Conservation (phyloP, 2,888 invertebrate genomes). For the Agrochola macilenta region DNA sequence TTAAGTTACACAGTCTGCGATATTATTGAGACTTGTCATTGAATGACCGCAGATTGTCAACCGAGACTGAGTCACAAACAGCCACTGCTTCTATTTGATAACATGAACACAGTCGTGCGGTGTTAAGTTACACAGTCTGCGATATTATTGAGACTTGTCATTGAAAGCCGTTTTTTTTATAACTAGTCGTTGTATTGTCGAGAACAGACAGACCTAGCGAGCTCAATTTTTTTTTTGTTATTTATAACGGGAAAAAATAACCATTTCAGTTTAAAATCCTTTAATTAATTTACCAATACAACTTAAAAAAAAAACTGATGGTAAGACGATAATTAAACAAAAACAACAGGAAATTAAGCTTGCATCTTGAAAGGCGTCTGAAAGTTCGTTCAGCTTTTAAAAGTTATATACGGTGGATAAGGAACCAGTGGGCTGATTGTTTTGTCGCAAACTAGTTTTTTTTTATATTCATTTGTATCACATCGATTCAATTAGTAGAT, state of each 20-base stretch:
- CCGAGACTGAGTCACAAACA: background rate
- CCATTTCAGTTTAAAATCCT: no score
- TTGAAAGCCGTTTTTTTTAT: background rate
- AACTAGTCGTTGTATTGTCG: no score
- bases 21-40: background rate
- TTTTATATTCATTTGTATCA: background rate
- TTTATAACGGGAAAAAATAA: no score
- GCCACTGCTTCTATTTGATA: background rate
- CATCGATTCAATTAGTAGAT: no score
- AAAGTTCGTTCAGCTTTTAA: background rate
- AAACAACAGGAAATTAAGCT: constrained; percentile 2
- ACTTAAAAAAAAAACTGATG: no score
- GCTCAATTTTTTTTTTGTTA: no score
- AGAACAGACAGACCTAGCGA: no score
- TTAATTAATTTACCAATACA: no score
- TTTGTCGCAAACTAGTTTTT: background rate
- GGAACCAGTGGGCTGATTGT: background rate
- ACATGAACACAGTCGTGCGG: background rate
- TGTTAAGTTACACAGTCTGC: background rate
- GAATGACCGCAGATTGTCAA: background rate
- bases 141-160: background rate
- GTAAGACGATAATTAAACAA: no score
- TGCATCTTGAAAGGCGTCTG: background rate
- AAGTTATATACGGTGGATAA: no score
- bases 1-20: background rate